Evolutionary conservation across 2,113 vertebrate species (phyloP), one percentile per base, ranked within the genome.

Genomic region (Syngnathoides biaculeatus): DNA sequence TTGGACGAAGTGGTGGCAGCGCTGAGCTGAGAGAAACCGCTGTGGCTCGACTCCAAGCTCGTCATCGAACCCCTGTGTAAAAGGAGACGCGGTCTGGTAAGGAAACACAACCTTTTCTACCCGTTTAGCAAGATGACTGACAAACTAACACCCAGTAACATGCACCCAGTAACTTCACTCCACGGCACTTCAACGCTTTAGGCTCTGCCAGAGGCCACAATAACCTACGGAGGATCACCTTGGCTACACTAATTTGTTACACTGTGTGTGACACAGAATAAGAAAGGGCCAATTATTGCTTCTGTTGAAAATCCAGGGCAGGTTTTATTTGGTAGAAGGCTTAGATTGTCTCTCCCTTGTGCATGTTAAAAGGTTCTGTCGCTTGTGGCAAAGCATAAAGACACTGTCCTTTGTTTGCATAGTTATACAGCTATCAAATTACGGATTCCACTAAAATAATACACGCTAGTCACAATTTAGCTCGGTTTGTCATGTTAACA

Each of bases 31-130:
- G 97, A 99, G 86, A 99, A 99, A 42, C 96, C 97, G 10, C 97
- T 98, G 93, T 98, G 96, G 90, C 96, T 98, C 57, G 96, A 98
- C 90, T 98, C 97, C 89, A 98, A 89, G 85, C 97, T 98, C 88
- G 94, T 98, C 96, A 98, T 98, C 3, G 97, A 99, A 47, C 96
- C 96, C 90, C 97, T 98, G 91, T 98, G 91, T 0, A 75, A 7
- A 80, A 3, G 43, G 48, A 81, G 8, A 30, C 58, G 59, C 8
- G 35, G 52, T 42, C 35, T 11, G 0, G 50, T 66, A 13, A 77
- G 62, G 1, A 1, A n/a, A n/a, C n/a, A 50, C 1, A 20, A 8
- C 9, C 13, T 26, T 14, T 35, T 42, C n/a, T 26, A 26, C 24
- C 14, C 45, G 9, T 11, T 52, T 11, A 30, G 55, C 26, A 14